A percentile compares a stretch with the other conserved stretches of the same genome.
Evolutionary conservation across 2,113 vertebrate species (phyloP).

Genomic region (Brachyhypopomus gauderio): DNA sequence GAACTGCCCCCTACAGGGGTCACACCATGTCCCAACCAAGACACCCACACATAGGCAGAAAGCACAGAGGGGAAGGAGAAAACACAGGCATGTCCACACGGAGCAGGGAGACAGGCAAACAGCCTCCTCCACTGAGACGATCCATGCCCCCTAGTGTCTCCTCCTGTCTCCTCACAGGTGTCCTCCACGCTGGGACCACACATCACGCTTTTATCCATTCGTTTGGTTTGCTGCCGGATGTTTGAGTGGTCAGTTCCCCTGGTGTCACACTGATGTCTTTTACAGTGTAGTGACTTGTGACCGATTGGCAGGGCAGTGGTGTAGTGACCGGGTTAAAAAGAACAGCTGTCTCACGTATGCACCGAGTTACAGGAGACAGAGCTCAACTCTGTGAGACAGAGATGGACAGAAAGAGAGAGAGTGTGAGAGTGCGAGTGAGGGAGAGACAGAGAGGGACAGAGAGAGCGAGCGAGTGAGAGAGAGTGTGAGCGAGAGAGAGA

Average conservation of each 20-base stretch:
- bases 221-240: neutral
- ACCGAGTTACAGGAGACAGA: slow-evolving; percentile 7
- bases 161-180: too few species aligned
- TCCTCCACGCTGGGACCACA: neutral
- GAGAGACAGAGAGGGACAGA: slow-evolving; percentile 41
- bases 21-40: slow-evolving; percentile 7
- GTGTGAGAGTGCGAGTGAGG: slow-evolving; percentile 46
- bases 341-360: neutral
- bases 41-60: neutral
- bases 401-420: neutral
- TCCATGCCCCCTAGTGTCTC: too few species aligned
- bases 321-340: slow-evolving; percentile 9
- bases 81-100: neutral
- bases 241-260: neutral
- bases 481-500: slow-evolving; percentile 39
- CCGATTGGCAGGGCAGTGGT: slow-evolving; percentile 22
- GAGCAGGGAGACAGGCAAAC: too few species aligned
- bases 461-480: slow-evolving; percentile 35
- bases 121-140: too few species aligned
- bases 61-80: neutral
- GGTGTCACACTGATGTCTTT: neutral
- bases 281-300: slow-evolving; percentile 24
- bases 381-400: slow-evolving; percentile 37
- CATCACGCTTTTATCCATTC: neutral
- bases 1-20: neutral